Evolutionary conservation across 1,140 invertebrate genomes (phyloP).

Genomic region (Temnothorax longispinosus): DNA sequence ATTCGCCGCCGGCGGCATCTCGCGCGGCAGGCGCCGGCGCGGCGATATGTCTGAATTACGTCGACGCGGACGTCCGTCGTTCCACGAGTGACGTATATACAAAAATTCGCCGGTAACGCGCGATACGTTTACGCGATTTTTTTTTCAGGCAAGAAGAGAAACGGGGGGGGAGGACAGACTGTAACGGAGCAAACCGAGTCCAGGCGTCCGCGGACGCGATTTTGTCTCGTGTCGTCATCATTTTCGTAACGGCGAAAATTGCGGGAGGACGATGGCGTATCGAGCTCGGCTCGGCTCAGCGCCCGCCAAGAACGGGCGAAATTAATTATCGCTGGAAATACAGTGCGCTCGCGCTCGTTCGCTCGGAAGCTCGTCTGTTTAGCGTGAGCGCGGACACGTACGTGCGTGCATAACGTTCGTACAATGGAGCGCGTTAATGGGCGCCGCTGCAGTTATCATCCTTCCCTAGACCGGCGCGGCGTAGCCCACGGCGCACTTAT

Average conservation of each 20-base stretch:
- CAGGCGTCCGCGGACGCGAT: too few relatives aligned
- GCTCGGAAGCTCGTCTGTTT: constrained; percentile 39
- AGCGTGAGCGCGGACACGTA: constrained; percentile 57
- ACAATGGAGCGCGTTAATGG: constrained; percentile 60
- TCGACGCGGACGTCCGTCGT: constrained; percentile 47
- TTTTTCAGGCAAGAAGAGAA: not conserved
- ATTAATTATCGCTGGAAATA: constrained; percentile 63
- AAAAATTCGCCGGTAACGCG: constrained; percentile 15
- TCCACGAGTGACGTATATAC: constrained; percentile 43
- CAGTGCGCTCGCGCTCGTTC: constrained; percentile 38
- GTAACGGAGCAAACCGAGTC: too few relatives aligned
- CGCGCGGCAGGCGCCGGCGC: not conserved
- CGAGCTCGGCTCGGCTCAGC: not conserved
- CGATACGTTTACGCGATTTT: constrained; percentile 11
- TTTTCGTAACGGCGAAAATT: constrained; percentile 20
- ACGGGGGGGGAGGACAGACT: not conserved
- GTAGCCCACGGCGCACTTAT: constrained; percentile 46
- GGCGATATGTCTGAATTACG: constrained; percentile 60
- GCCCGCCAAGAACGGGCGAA: constrained; percentile 49
- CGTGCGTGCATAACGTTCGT: constrained; percentile 60
- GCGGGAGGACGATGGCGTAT: not conserved
- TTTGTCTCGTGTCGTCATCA: not conserved
- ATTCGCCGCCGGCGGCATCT: constrained; percentile 37
- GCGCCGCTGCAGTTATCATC: constrained; percentile 59
- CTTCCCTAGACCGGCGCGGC: constrained; percentile 7